A percentile compares a stretch with the other conserved stretches of the same genome.
phyloP scores from a whole-genome alignment of 2,888 invertebrate genomes.

The Chrysomela aeneicollis region DNA sequence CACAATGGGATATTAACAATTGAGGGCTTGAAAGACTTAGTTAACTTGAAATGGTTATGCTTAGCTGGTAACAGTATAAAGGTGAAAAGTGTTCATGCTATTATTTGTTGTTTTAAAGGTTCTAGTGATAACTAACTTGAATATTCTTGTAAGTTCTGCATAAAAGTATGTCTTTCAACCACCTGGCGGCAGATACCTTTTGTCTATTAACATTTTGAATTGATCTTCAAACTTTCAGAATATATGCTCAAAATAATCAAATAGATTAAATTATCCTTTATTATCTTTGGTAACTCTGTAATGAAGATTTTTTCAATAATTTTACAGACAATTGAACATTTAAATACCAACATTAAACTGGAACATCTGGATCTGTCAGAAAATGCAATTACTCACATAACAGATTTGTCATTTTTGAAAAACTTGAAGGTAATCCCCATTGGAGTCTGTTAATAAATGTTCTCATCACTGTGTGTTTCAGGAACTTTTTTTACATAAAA shows the following conservation, averaged over 20 bases:
- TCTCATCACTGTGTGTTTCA: slow-evolving; percentile 56
- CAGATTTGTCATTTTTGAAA: slow-evolving; percentile 84
- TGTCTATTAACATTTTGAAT: too few species aligned
- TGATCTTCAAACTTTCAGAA: too few species aligned
- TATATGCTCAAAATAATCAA: too few species aligned
- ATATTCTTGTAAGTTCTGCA: too few species aligned
- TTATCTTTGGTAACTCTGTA: too few species aligned
- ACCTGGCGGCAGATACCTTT: too few species aligned
- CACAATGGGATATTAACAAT: slow-evolving; percentile 89
- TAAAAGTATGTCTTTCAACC: too few species aligned
- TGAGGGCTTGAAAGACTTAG: slow-evolving; percentile 87
- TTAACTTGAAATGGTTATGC: slow-evolving; percentile 81
- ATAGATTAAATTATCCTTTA: too few species aligned
- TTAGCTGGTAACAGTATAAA: slow-evolving; percentile 91
- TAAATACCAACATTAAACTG: slow-evolving; percentile 81
- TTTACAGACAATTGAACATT: slow-evolving; percentile 82
- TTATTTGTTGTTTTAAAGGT: slow-evolving; percentile 8
- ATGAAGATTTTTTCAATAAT: too few species aligned
- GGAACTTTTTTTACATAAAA: slow-evolving; percentile 86
- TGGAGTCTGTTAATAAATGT: neutral
- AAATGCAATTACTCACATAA: slow-evolving; percentile 84
- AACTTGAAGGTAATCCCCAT: slow-evolving; percentile 74
- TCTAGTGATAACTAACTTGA: neutral
- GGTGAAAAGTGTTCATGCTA: slow-evolving; percentile 56
- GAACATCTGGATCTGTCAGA: slow-evolving; percentile 89